Evolutionary conservation across 1,140 invertebrate genomes (phyloP).

Genomic region (Cardiocondyla obscurior): DNA sequence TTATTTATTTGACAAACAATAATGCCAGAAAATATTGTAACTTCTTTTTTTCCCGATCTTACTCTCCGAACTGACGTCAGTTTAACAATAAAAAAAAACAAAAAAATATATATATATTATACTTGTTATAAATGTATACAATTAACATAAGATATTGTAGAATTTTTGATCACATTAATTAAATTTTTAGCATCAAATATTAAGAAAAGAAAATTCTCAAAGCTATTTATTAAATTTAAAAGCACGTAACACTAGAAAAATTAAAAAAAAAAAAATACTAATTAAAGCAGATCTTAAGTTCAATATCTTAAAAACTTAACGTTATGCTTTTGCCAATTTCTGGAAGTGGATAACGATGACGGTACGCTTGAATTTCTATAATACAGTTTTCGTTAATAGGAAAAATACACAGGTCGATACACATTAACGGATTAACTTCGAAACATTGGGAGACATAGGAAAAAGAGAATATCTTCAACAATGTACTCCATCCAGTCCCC

Average conservation of each 20-base stretch:
- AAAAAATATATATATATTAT: background rate
- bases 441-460: constrained; percentile 20
- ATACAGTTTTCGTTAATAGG: background rate
- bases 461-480: background rate
- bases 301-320: background rate
- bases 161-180: background rate
- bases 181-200: background rate
- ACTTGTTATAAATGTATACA: background rate
- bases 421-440: constrained; percentile 34
- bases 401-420: constrained; percentile 23
- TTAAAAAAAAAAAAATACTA: background rate
- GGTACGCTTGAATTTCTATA: background rate
- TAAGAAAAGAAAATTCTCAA: background rate
- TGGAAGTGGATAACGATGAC: background rate
- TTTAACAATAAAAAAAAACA: constrained; percentile 2
- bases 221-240: background rate
- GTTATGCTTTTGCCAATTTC: background rate
- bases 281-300: background rate
- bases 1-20: background rate
- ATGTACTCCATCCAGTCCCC: background rate
- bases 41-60: background rate
- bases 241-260: background rate
- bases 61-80: background rate
- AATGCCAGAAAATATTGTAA: background rate
- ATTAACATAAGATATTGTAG: background rate